phyloP scores from a whole-genome alignment of 2,888 invertebrate genomes.

The Melolontha melolontha region DNA sequence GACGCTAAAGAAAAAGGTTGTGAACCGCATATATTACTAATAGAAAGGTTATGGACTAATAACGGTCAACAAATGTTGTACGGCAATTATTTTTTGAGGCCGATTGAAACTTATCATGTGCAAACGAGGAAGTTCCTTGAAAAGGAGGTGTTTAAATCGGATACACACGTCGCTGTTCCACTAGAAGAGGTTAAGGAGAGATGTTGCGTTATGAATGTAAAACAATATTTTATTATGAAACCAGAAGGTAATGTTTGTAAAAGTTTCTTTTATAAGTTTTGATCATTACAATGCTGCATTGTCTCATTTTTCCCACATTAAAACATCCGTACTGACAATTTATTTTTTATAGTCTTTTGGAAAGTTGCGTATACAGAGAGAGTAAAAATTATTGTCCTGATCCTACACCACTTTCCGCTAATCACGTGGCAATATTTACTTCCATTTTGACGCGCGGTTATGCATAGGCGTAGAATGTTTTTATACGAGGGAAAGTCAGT shows the following conservation, averaged over 20 bases:
- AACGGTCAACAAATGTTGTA: constrained; percentile 87
- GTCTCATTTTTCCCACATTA: too few relatives aligned
- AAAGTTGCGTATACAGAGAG: too few relatives aligned
- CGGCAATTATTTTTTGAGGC: constrained; percentile 91
- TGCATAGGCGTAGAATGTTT: too few relatives aligned
- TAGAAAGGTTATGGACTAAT: constrained; percentile 91
- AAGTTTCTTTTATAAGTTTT: too few relatives aligned
- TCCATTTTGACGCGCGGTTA: too few relatives aligned
- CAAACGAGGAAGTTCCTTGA: constrained; percentile 95
- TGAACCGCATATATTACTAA: constrained; percentile 85
- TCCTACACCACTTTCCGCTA: too few relatives aligned
- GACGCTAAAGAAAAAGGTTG: constrained; percentile 74
- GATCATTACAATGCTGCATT: too few relatives aligned
- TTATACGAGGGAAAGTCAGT: too few relatives aligned
- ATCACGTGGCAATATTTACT: too few relatives aligned
- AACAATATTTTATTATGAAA: constrained; percentile 91
- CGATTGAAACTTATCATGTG: constrained; percentile 96
- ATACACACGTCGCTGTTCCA: constrained; percentile 85
- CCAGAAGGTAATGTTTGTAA: constrained; percentile 74
- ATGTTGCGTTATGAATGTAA: constrained; percentile 94
- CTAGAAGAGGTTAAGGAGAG: constrained; percentile 87
- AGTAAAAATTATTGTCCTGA: too few relatives aligned
- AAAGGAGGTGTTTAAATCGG: constrained; percentile 93
- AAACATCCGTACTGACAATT: too few relatives aligned
- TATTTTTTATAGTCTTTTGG: too few relatives aligned